These are phyloP conservation scores for Neelides folsomi DNA, from an alignment of 2,888 invertebrate genomes.

Conservation along the genomic window DNA sequence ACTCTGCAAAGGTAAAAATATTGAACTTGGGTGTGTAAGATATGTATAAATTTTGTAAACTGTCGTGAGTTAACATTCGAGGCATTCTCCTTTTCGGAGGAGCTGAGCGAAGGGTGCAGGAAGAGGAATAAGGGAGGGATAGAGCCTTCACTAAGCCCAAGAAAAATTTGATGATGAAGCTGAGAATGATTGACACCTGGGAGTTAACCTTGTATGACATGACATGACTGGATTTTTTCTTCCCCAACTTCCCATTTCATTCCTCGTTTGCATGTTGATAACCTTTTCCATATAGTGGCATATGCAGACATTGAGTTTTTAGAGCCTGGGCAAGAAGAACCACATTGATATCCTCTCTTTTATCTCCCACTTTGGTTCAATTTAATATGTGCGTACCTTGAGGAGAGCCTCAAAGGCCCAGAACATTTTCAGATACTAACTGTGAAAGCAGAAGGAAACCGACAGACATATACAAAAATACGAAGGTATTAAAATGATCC, in stretches of 20 bases:
- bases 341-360: too few species aligned
- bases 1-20: too few species aligned
- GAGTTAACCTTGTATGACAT: conserved; percentile 34
- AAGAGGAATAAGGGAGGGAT: conserved; percentile 1
- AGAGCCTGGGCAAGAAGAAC: too few species aligned
- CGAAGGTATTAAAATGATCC: too few species aligned
- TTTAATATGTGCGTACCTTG: background rate
- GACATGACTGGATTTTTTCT: conserved; percentile 32
- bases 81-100: conserved; percentile 5
- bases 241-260: conserved; percentile 32
- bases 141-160: background rate
- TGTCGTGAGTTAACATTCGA: background rate
- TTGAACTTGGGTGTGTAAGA: too few species aligned
- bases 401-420: background rate
- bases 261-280: conserved; percentile 33
- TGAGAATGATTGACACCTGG: conserved; percentile 33
- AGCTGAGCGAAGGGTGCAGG: background rate
- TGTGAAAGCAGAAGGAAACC: too few species aligned
- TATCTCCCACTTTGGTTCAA: background rate
- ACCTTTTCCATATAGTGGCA: conserved; percentile 17
- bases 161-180: conserved; percentile 16
- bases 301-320: background rate
- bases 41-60: too few species aligned
- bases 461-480: too few species aligned
- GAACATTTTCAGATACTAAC: background rate